Base-by-base conservation (phyloP, 2,113 vertebrate genomes). In the Microtus ochrogaster region DNA sequence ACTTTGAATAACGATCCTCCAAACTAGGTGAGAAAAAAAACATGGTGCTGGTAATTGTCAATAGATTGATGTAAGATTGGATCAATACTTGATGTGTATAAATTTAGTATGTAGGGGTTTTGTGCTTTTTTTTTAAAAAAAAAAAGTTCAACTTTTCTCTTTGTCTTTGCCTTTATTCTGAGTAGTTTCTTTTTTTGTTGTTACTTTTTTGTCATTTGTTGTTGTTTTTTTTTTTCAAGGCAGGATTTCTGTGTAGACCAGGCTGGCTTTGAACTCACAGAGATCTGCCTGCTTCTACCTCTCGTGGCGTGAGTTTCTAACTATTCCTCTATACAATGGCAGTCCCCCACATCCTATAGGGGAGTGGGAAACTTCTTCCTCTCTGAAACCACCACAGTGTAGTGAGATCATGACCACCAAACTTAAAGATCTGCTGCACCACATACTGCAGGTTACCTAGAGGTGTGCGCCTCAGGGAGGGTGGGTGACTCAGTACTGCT, bases 81-180 rank as follows among this genome's bases (percentile, higher is more conserved):
- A 97, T 97, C 97, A 96, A 96, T 97, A 97, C 96, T 97, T 97
- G 97, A 97, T 96, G 92, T 98, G 96, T 96, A 97, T 94, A 96
- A 97, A 96, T 97, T 97, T 97, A 98, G 97, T 97, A 96, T 95
- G 94, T 98, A 97, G 97, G 96, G 83, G 68, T 97, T 96, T 97
- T 98, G 96, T 98, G 97, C 89, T 93, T 97, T 97, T 97, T 96
- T 36, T 0, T n/a, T n/a, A n/a, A 94, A 97, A 76, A 78, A 95
- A 97, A 95, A 95, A 94, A 4, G 26, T 97, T 97, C 24, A 82
- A 96, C 93, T 98, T 98, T 97, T 94, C 92, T 96, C 76, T 92
- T 97, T 96, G 96, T 97, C 93, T 96, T 97, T 92, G 96, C 90
- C 74, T 97, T 97, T 95, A 92, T 98, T 97, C 33, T 94, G 49